Percentiles rank a stretch among this genome's conserved stretches.
Evolutionary conservation across 92 coral and sea anemone genomes (phyloP).

Genomic region (Galaxea fascicularis): DNA sequence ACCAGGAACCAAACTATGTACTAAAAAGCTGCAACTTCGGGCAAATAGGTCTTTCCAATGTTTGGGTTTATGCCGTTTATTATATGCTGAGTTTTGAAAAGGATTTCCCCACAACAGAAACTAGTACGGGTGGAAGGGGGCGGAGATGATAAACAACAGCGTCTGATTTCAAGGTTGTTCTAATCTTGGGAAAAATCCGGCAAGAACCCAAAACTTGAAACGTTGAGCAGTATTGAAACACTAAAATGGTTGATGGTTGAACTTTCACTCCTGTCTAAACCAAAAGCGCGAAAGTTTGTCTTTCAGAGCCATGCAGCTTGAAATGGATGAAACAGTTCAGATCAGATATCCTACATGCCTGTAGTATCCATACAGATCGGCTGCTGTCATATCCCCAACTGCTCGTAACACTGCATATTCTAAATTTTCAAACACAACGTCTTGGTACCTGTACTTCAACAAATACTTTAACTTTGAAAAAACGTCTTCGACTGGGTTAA

Average conservation of each 20-base stretch:
- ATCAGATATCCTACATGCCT: conserved; percentile 48
- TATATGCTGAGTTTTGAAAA: not conserved
- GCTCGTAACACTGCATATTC: conserved; percentile 61
- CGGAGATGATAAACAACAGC: not conserved
- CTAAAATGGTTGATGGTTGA: not conserved
- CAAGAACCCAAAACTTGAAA: not conserved
- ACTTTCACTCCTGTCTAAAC: not conserved
- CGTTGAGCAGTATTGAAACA: not conserved
- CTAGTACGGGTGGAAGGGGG: not conserved
- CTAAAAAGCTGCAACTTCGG: not conserved
- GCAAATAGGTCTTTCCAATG: not conserved
- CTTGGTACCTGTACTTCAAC: conserved; percentile 53
- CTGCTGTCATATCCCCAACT: conserved; percentile 49
- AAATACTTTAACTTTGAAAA: conserved; percentile 70
- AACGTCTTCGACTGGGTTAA: conserved; percentile 68
- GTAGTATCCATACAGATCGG: conserved; percentile 58
- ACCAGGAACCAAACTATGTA: not conserved
- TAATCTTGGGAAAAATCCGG: not conserved
- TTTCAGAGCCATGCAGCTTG: not conserved
- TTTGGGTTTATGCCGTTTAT: not conserved
- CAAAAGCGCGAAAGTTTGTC: not conserved
- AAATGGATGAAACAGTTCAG: not conserved
- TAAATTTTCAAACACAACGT: conserved; percentile 60
- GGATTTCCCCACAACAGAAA: not conserved
- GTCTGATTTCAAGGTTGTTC: not conserved